A percentile compares a stretch with the other conserved stretches of the same genome.
These are phyloP conservation scores for Cacatua alba DNA, from an alignment of 2,113 vertebrate species.

Conservation along the genomic window DNA sequence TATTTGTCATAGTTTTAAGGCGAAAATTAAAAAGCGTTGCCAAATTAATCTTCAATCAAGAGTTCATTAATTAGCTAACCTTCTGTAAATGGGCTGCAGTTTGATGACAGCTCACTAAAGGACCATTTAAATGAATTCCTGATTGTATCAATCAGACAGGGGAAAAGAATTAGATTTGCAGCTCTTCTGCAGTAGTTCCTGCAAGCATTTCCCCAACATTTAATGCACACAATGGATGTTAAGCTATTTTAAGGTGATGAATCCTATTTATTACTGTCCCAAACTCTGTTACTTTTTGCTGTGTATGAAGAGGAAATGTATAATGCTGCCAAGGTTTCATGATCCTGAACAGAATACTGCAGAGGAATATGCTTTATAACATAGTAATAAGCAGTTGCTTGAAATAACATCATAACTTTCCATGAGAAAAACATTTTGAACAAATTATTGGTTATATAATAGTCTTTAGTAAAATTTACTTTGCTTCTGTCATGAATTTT, in stretches of 20 bases:
- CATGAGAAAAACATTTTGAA: constrained; percentile 55
- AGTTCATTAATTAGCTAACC: constrained; percentile 79
- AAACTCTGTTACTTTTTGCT: constrained; percentile 48
- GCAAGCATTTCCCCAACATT: constrained; percentile 61
- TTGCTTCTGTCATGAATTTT: constrained; percentile 41
- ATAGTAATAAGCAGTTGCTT: constrained; percentile 36
- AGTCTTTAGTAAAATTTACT: constrained; percentile 68
- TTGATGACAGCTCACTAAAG: constrained; percentile 69
- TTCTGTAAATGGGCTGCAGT: constrained; percentile 72
- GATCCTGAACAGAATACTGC: constrained; percentile 36
- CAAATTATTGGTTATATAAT: constrained; percentile 66
- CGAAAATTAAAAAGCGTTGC: constrained; percentile 74
- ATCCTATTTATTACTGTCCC: constrained; percentile 56
- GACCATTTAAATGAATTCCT: constrained; percentile 61
- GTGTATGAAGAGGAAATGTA: constrained; percentile 30
- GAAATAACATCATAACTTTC: constrained; percentile 58
- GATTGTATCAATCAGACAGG: constrained; percentile 56
- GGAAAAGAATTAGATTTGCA: constrained; percentile 39
- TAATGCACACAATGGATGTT: constrained; percentile 44
- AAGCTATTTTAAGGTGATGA: constrained; percentile 48
- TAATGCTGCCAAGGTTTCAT: constrained; percentile 28
- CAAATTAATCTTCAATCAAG: constrained; percentile 77
- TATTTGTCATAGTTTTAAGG: constrained; percentile 73
- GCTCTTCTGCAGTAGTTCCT: constrained; percentile 46
- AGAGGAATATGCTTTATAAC: constrained; percentile 38